Evolutionary conservation across 1,140 invertebrate genomes (phyloP).

Genomic region (Drosophila quadrilineata): DNA sequence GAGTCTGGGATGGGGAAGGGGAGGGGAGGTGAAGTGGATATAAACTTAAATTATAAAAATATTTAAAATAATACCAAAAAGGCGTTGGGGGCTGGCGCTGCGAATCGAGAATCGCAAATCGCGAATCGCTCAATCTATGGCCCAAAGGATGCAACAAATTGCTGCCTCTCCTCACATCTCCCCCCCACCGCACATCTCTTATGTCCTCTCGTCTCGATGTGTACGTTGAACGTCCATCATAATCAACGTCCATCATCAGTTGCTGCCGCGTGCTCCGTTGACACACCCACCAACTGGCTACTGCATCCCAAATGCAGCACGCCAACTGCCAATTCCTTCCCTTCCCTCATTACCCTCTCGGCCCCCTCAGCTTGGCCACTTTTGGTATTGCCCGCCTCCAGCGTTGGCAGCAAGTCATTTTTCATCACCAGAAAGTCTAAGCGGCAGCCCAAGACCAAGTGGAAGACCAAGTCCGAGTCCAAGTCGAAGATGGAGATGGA

Average conservation of each 20-base stretch:
- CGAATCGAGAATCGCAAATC: no score
- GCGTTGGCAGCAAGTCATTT: slow-evolving; percentile 72
- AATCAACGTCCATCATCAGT: slow-evolving; percentile 77
- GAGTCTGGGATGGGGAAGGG: background rate
- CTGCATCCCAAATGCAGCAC: slow-evolving; percentile 39
- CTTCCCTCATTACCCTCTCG: slow-evolving; percentile 16
- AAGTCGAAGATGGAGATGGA: background rate
- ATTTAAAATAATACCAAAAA: slow-evolving; percentile 76
- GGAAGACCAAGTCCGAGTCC: background rate
- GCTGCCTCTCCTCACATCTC: slow-evolving; percentile 35
- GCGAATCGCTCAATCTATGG: slow-evolving; percentile 71
- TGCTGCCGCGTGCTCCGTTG: slow-evolving; percentile 57
- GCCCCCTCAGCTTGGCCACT: slow-evolving; percentile 13
- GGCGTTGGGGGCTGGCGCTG: slow-evolving; percentile 65
- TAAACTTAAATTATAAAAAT: slow-evolving; percentile 70
- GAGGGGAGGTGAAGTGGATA: background rate
- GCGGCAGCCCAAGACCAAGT: background rate
- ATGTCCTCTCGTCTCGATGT: slow-evolving; percentile 7
- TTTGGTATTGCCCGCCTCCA: slow-evolving; percentile 53
- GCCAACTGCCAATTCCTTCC: slow-evolving; percentile 48
- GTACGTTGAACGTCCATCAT: slow-evolving; percentile 71
- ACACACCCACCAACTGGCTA: slow-evolving; percentile 54
- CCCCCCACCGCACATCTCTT: no score
- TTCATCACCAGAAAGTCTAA: slow-evolving; percentile 54
- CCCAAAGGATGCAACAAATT: slow-evolving; percentile 43